Percentiles rank a stretch among this genome's conserved stretches.
Conservation (phyloP, 2,888 invertebrate species). For the Drosophila gaucha region DNA sequence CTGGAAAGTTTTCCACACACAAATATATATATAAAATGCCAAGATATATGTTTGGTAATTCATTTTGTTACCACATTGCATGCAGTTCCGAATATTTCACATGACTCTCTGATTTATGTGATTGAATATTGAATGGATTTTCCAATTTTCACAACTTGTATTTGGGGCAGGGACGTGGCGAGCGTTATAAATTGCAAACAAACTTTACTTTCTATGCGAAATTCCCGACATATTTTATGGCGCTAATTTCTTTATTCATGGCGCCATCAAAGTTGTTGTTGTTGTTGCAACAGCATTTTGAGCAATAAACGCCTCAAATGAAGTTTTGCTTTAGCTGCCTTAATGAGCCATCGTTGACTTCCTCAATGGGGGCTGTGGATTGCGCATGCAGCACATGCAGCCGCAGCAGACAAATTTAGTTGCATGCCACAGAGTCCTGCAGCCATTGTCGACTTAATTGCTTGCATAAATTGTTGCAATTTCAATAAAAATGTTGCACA, state of each 20-base stretch:
- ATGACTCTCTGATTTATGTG: conserved; percentile 36
- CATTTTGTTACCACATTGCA: neutral
- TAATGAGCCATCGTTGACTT: conserved; percentile 45
- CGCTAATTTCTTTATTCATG: conserved; percentile 77
- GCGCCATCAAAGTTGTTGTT: conserved; percentile 34
- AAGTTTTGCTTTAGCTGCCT: conserved; percentile 40
- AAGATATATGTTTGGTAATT: neutral
- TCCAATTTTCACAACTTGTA: conserved; percentile 31
- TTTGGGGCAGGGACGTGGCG: conserved; percentile 43
- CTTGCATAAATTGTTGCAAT: conserved; percentile 78
- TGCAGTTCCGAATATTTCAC: neutral
- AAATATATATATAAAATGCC: neutral
- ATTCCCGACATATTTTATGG: conserved; percentile 57
- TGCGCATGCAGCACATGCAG: conserved; percentile 73
- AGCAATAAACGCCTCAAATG: conserved; percentile 47
- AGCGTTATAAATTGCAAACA: conserved; percentile 45
- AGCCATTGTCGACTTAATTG: conserved; percentile 66
- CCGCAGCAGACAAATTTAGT: conserved; percentile 70
- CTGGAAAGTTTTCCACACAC: neutral
- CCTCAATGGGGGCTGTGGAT: conserved; percentile 34
- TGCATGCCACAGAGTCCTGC: conserved; percentile 74
- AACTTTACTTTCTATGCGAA: conserved; percentile 52
- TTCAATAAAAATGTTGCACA: conserved; percentile 77
- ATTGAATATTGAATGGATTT: conserved; percentile 52
- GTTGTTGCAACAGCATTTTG: conserved; percentile 33